Conservation (phyloP, 2,113 vertebrate genomes). For the Stigmatopora nigra region DNA sequence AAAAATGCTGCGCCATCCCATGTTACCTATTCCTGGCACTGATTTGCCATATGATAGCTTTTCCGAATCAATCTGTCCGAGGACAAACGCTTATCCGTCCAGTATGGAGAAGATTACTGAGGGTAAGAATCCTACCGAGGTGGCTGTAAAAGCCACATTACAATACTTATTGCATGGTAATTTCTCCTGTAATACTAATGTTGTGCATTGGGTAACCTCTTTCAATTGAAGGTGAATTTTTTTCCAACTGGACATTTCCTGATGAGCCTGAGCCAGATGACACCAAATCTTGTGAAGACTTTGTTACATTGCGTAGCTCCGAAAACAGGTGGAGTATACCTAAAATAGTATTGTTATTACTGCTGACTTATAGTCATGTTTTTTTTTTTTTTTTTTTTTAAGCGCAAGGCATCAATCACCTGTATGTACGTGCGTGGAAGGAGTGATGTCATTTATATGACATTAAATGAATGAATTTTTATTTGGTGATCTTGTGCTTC, state of each 20-base stretch:
- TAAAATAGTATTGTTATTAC: neutral
- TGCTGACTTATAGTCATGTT: neutral
- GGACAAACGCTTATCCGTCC: slow-evolving; percentile 40
- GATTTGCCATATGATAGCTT: slow-evolving; percentile 35
- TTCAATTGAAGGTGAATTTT: slow-evolving; percentile 59
- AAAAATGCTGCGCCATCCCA: slow-evolving; percentile 58
- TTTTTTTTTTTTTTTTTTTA: neutral
- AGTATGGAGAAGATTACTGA: slow-evolving; percentile 64
- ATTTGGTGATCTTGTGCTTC: too few relatives aligned
- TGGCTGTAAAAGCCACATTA: neutral
- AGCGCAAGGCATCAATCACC: too few relatives aligned
- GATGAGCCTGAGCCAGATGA: slow-evolving; percentile 51
- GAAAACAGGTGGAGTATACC: slow-evolving; percentile 38
- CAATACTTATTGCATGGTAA: neutral
- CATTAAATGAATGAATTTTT: too few relatives aligned
- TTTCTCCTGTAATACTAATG: neutral
- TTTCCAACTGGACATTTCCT: slow-evolving; percentile 49
- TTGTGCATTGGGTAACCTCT: neutral
- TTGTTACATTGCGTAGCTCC: slow-evolving; percentile 46
- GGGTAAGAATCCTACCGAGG: slow-evolving; percentile 55
- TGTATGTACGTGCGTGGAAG: too few relatives aligned
- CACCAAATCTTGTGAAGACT: slow-evolving; percentile 47
- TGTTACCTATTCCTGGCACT: neutral
- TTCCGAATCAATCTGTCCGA: slow-evolving; percentile 41
- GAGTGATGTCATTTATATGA: too few relatives aligned